Conservation (phyloP, 2,113 vertebrate species). For the Electrona antarctica region DNA sequence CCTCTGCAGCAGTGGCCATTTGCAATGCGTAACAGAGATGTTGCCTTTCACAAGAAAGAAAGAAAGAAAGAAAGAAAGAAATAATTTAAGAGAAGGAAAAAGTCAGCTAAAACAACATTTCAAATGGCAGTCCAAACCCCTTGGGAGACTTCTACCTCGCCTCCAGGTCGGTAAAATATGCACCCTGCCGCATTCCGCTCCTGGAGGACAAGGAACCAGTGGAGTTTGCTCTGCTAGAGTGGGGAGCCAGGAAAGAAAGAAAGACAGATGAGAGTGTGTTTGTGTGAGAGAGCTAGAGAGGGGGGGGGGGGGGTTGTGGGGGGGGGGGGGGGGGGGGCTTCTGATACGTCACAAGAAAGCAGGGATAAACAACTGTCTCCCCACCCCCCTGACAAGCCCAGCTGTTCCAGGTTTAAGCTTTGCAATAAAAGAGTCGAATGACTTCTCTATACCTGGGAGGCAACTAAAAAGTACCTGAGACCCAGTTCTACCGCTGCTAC, state of each 20-base stretch:
- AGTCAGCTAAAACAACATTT: conserved; percentile 46
- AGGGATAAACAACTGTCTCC: conserved; percentile 42
- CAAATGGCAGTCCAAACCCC: conserved; percentile 42
- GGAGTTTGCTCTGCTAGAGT: conserved; percentile 10
- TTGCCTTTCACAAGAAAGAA: conserved; percentile 40
- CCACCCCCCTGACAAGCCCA: conserved; percentile 32
- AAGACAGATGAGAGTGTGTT: conserved; percentile 27
- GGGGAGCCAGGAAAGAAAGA: background rate
- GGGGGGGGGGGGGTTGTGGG: conserved; percentile 7
- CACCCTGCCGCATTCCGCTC: conserved; percentile 40
- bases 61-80: background rate
- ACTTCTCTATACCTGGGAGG: conserved; percentile 38
- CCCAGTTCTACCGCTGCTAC: too few relatives aligned
- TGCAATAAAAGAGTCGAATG: conserved; percentile 19
- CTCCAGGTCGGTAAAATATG: conserved; percentile 52
- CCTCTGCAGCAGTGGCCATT: conserved; percentile 40
- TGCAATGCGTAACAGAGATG: conserved; percentile 44
- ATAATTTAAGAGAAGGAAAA: conserved; percentile 10
- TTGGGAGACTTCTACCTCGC: conserved; percentile 51
- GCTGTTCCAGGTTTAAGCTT: conserved; percentile 46
- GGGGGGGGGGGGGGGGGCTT: conserved; percentile 15
- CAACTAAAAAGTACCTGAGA: background rate
- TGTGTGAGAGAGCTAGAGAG: conserved; percentile 5
- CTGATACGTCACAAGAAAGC: conserved; percentile 37
- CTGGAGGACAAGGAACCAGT: conserved; percentile 50